A percentile compares a stretch with the other conserved stretches of the same genome.
Conservation (phyloP, 2,888 invertebrate species). For the Chydorus sphaericus region DNA sequence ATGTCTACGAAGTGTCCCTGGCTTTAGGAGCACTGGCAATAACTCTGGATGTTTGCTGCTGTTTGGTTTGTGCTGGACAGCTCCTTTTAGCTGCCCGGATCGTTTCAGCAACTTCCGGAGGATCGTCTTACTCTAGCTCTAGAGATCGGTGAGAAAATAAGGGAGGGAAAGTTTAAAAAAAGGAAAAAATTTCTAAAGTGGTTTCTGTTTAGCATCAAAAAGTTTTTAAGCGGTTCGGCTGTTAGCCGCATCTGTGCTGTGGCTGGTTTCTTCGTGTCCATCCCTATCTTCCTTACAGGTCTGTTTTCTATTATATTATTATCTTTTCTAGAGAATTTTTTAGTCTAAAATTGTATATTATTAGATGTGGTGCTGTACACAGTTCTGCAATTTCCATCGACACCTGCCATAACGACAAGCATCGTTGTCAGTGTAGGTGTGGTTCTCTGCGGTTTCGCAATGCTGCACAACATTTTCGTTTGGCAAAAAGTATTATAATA, state of each 20-base stretch:
- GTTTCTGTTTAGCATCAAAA: slow-evolving; percentile 54
- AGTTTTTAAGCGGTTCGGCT: slow-evolving; percentile 82
- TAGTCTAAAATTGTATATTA: neutral
- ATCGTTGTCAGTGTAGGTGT: slow-evolving; percentile 81
- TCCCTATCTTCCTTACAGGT: slow-evolving; percentile 87
- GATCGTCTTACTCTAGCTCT: neutral
- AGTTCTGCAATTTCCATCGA: slow-evolving; percentile 76
- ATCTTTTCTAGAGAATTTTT: neutral
- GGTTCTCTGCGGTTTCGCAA: slow-evolving; percentile 79
- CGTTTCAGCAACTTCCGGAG: slow-evolving; percentile 30
- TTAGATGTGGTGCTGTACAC: slow-evolving; percentile 81
- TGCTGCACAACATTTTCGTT: slow-evolving; percentile 86
- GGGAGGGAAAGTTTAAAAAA: neutral
- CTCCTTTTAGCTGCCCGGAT: slow-evolving; percentile 86
- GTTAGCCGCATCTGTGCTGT: slow-evolving; percentile 80
- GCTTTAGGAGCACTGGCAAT: slow-evolving; percentile 77
- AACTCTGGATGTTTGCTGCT: slow-evolving; percentile 75
- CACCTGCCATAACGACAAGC: slow-evolving; percentile 79
- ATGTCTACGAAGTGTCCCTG: slow-evolving; percentile 80
- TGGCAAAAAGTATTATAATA: slow-evolving; percentile 59
- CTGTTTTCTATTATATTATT: slow-evolving; percentile 23
- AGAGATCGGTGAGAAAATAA: slow-evolving; percentile 10
- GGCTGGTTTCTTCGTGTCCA: slow-evolving; percentile 84
- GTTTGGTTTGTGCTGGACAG: slow-evolving; percentile 85
- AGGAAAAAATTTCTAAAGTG: neutral